Evolutionary conservation across 2,888 invertebrate species (phyloP).

Genomic region (Zootermopsis nevadensis): DNA sequence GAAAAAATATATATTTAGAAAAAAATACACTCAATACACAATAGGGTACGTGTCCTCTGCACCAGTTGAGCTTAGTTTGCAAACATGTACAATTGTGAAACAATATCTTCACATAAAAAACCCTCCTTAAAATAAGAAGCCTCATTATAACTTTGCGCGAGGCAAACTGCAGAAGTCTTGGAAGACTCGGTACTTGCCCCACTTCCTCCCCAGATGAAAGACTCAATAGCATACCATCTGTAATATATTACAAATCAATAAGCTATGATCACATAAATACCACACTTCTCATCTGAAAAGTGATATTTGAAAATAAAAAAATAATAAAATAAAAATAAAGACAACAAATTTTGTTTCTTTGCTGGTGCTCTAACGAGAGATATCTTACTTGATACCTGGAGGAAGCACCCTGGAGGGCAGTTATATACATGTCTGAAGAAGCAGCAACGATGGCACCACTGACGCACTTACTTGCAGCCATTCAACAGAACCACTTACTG

Average conservation of each 20-base stretch:
- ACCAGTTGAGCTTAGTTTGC: conserved; percentile 5
- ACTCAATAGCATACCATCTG: background rate
- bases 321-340: conserved; percentile 33
- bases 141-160: conserved; percentile 25
- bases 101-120: background rate
- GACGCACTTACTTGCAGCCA: background rate
- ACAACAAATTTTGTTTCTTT: background rate
- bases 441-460: conserved; percentile 7
- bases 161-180: conserved; percentile 29
- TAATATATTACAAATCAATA: conserved; percentile 27
- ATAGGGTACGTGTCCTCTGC: background rate
- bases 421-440: conserved; percentile 18
- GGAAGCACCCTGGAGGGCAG: conserved; percentile 30
- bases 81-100: background rate
- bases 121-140: background rate
- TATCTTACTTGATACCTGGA: background rate
- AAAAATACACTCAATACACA: conserved; percentile 37
- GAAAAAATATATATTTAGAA: conserved; percentile 41
- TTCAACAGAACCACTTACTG: background rate
- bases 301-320: background rate
- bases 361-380: conserved; percentile 1
- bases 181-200: conserved; percentile 18
- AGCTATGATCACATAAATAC: conserved; percentile 13
- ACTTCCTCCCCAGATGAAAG: background rate
- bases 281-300: background rate